These are phyloP conservation scores for Paramuricea clavata DNA, from an alignment of 92 coral and sea anemone genomes.

Conservation along the genomic window DNA sequence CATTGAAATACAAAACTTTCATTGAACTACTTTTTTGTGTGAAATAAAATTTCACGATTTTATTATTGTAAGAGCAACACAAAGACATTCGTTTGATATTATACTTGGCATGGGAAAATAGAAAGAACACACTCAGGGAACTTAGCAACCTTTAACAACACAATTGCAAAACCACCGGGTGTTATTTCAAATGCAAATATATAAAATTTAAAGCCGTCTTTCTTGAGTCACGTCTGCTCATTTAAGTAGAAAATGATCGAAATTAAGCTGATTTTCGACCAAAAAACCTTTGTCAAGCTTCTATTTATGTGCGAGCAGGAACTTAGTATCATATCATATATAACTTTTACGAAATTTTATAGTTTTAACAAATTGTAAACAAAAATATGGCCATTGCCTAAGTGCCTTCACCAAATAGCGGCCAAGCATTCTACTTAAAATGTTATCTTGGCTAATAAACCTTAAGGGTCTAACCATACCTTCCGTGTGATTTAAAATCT, in stretches of 20 bases:
- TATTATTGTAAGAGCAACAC: background rate
- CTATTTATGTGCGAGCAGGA: background rate
- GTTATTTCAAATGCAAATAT: background rate
- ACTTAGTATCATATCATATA: no score
- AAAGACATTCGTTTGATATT: background rate
- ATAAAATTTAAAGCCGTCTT: background rate
- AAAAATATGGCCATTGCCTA: background rate
- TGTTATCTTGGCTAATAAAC: background rate
- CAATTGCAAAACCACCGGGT: background rate
- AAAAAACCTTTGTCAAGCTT: background rate
- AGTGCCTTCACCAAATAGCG: background rate
- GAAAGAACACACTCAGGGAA: background rate
- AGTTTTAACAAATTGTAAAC: background rate
- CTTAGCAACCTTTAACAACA: constrained; percentile 13
- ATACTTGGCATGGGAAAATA: background rate
- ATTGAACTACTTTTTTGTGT: background rate
- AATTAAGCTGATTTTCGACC: background rate
- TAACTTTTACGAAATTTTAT: no score
- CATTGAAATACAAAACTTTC: background rate
- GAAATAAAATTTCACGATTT: background rate
- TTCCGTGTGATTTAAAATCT: constrained; percentile 80
- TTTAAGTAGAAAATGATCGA: background rate
- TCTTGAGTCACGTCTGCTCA: background rate
- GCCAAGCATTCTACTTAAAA: background rate
- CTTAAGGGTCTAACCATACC: constrained; percentile 63